Base-by-base conservation (phyloP, 2,113 vertebrate species). In the Passer montanus region DNA sequence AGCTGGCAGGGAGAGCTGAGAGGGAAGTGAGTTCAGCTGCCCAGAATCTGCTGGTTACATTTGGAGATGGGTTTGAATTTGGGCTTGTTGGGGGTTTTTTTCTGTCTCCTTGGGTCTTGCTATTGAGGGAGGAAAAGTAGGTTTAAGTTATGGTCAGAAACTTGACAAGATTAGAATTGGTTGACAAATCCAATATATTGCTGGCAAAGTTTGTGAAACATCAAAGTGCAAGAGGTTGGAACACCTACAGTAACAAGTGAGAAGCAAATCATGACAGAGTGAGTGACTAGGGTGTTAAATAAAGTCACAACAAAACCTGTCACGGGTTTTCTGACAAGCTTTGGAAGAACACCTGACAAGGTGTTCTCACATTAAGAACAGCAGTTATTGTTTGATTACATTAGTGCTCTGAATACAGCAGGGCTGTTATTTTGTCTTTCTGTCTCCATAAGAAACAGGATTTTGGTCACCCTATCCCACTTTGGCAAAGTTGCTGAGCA, bases 321-420 rank as follows among this genome's bases (percentile, higher is more conserved):
- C 73, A 74, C n/a, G 28, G 69, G 73, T 86, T 95, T 93, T 84
- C 85, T 87, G 85, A 90, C 35, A 79, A 76, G 92, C 35, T 88
- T 77, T 93, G 93, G 95, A 96, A 86, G 90, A 96, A 53, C 93
- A 96, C 86, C 93, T 93, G 92, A 89, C 92, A 93, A 89, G 49
- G 83, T 75, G 70, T 85, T 66, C 60, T 60, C 90, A 49, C 73
- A 35, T 68, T 89, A 86, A 84, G 53, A 94, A 76, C 56, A 86
- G 88, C 90, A 78, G 69, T 89, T 84, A 89, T 68, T 89, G 67
- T 92, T 92, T 93, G 76, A 53, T 84, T 90, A 27, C 52, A 50
- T 53, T 18, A 72, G 69, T 56, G 18, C 62, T 83, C 53, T 60
- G 56, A 82, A 87, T 62, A 30, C 55, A 70, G 22, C 82, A 35